A percentile compares a stretch with the other conserved stretches of the same genome.
Evolutionary conservation across 2,797 vertebrate genomes (phyloP).

Genomic region (Acanthurus tractus): DNA sequence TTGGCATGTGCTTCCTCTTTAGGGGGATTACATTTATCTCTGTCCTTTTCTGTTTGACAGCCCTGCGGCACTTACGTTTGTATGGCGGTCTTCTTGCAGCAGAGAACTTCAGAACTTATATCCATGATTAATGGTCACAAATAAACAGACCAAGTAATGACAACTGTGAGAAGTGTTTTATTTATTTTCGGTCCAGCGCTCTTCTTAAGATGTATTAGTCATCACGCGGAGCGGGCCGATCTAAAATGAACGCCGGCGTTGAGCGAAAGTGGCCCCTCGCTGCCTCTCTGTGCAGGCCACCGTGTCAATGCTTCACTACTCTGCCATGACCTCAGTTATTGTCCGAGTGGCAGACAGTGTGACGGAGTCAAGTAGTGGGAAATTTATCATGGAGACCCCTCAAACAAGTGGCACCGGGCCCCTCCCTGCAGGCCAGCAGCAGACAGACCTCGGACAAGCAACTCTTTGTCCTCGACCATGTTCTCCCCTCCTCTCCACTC

Average conservation of each 20-base stretch:
- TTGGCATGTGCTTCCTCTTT: conserved; percentile 68
- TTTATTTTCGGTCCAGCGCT: conserved; percentile 59
- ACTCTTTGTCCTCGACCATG: conserved; percentile 81
- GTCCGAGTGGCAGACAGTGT: conserved; percentile 83
- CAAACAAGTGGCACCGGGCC: conserved; percentile 78
- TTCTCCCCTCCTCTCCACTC: conserved; percentile 78
- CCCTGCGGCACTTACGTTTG: conserved; percentile 7
- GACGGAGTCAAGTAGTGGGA: conserved; percentile 87
- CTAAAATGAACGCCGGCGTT: conserved; percentile 59
- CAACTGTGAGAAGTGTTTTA: conserved; percentile 68
- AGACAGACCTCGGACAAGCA: conserved; percentile 79
- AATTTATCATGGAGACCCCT: conserved; percentile 86
- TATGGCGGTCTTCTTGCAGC: not conserved
- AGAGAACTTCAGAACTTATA: not conserved
- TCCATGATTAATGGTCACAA: conserved; percentile 72
- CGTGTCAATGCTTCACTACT: conserved; percentile 67
- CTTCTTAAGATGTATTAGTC: conserved; percentile 51
- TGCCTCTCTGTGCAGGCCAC: conserved; percentile 34
- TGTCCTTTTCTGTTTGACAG: conserved; percentile 65
- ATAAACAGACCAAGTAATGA: conserved; percentile 66
- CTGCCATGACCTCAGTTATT: conserved; percentile 81
- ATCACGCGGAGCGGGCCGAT: conserved; percentile 42
- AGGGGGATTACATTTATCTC: conserved; percentile 57
- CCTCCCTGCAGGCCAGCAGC: conserved; percentile 62
- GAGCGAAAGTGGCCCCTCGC: conserved; percentile 69